phyloP scores from a whole-genome alignment of 2,797 vertebrate species.

The Spinus pinus region DNA sequence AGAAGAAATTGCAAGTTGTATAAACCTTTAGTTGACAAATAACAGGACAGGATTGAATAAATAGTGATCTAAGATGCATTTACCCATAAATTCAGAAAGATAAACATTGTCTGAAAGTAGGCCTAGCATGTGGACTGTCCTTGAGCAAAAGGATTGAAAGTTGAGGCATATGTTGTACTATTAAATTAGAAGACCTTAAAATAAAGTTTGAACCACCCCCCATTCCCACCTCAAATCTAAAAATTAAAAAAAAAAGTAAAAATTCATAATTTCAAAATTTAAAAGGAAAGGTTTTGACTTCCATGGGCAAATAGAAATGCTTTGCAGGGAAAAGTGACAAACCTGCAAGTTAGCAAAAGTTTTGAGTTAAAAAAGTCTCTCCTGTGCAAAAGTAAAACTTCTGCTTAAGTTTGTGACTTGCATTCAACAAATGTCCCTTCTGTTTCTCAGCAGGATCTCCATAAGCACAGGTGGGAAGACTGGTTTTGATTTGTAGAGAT shows the following conservation, averaged over 20 bases:
- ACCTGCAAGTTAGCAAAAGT: neutral
- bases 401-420: neutral
- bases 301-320: neutral
- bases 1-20: neutral
- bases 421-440: neutral
- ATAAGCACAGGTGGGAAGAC: neutral
- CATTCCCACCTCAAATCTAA: neutral
- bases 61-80: neutral
- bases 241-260: neutral
- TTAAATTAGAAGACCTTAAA: neutral
- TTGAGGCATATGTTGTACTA: neutral
- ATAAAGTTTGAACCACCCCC: neutral
- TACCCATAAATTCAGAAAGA: neutral
- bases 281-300: neutral
- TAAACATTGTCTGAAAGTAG: neutral
- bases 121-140: neutral
- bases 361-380: neutral
- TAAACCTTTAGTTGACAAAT: neutral
- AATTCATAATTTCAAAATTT: neutral
- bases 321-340: neutral
- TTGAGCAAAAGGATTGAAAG: neutral
- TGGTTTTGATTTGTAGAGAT: neutral
- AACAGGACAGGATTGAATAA: neutral
- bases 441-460: neutral
- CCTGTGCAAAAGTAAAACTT: neutral